Conservation (phyloP, 2,797 vertebrate species). For the Meriones psammophilus region DNA sequence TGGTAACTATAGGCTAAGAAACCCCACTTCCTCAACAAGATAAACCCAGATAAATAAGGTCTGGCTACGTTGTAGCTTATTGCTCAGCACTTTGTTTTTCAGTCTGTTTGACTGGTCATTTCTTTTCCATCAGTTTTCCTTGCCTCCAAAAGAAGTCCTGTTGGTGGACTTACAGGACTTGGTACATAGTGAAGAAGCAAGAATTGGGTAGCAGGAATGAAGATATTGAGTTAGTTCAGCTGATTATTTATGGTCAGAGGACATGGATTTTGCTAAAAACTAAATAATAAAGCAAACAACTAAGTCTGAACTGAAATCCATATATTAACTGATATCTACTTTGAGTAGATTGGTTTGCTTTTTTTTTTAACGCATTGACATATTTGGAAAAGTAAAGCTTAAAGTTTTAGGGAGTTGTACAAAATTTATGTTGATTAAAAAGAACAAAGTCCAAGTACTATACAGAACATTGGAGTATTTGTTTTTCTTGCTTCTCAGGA, state of each 20-base stretch:
- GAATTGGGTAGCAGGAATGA: constrained; percentile 21
- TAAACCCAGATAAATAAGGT: constrained; percentile 72
- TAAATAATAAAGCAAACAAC: constrained; percentile 20
- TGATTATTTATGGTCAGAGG: constrained; percentile 40
- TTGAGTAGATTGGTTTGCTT: constrained; percentile 14
- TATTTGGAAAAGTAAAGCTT: constrained; percentile 57
- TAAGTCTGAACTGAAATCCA: constrained; percentile 20
- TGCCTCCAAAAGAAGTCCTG: constrained; percentile 15
- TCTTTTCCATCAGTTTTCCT: constrained; percentile 32
- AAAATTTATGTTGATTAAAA: constrained; percentile 21
- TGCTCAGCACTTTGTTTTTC: constrained; percentile 72
- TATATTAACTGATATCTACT: constrained; percentile 55
- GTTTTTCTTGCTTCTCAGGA: background rate
- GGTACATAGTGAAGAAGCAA: constrained; percentile 13
- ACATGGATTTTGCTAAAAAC: constrained; percentile 52
- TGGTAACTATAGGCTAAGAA: constrained; percentile 50
- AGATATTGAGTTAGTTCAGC: constrained; percentile 23
- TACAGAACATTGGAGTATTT: background rate
- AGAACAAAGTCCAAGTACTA: background rate
- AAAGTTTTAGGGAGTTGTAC: constrained; percentile 42
- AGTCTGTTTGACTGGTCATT: constrained; percentile 56
- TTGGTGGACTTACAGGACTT: background rate
- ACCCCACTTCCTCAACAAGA: constrained; percentile 43
- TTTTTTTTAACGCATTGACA: constrained; percentile 5
- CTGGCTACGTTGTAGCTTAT: constrained; percentile 70